Base-by-base conservation (phyloP, 2,888 invertebrate species). In the Cancer borealis region DNA sequence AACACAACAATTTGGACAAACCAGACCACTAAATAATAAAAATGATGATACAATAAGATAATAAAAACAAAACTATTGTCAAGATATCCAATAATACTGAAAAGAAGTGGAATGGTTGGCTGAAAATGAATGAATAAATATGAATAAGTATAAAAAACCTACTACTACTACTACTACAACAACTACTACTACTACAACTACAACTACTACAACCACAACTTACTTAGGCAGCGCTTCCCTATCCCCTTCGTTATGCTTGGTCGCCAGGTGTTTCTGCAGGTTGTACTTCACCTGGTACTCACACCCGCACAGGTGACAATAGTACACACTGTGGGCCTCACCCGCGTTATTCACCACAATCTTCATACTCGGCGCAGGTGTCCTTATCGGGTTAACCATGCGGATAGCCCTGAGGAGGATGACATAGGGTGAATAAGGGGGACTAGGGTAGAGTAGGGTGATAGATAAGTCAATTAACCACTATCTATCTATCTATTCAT, bases 201-300 rank as follows among this genome's bases (percentile, higher is more conserved):
- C 73, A 8, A 73, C 73, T 8, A 26, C 26, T 8, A 73, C 73
- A 21, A 4, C 6, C n/a, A 73, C 8, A 26, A 95, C 96, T 96
- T 94, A 96, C 96, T 95, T 94, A 21, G 96, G 96, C 26, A 96
- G 95, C 87, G 93, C 95, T 49, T 96, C 96, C 92, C 97, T 96
- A 96, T 97, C 97, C 96, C 97, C 97, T 96, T 97, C 97, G 95
- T 96, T 96, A 96, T 97, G 97, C 91, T 97, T 97, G 96, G 97
- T 97, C 93, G 96, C 96, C 95, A 97, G 92, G 96, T 97, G 97
- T 96, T 97, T 97, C 96, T 97, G 97, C 96, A 98, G 96, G 96
- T 98, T 98, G 93, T 97, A 97, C 96, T 98, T 98, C 94, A 97
- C 97, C 90, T 97, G 97, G 96, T 97, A 97, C 96, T 98, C 98